Evolutionary conservation across 2,888 invertebrate genomes (phyloP), one percentile per base, ranked within the genome.

Genomic region (Cetonia aurata): DNA sequence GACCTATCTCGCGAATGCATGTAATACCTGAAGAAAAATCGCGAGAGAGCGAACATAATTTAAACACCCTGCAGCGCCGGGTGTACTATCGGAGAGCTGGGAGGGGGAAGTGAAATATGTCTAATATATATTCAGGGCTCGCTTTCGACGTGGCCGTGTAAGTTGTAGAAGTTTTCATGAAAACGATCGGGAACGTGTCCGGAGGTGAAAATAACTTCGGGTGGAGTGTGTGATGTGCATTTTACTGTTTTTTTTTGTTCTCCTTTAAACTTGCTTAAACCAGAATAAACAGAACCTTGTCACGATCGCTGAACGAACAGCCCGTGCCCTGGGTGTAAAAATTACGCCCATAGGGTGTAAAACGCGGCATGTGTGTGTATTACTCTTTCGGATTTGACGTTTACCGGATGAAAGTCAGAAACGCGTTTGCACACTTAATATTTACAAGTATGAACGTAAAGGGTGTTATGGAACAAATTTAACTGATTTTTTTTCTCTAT

Each of bases 141-240:
- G 69, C 65, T 55, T 62, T 62, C 55, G 33, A 46, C 55, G 37
- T 46, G 44, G 60, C 67, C 53, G 71, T 60, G 41, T 70, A 70
- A 59, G 67, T 70, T 70, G 70, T 71, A 71, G 67, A 71, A 71
- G 71, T 71, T 71, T 71, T 71, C 71, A 71, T 71, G 71, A 71
- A 71, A 71, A 71, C 71, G 71, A 71, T 71, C 71, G 67, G 67
- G 48, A 60, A 71, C 71, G 71, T 71, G 71, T 71, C 60, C 44
- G 60, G 67, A 67, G 67, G 71, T 59, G 60, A 59, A 71, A 59
- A 71, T 67, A 67, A 67, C 67, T 67, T 71, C 52, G 57, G 53
- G 44, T 48, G 52, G 57, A 59, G 56, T 57, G 57, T 59, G 67
- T 67, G 56, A 67, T 59, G 67, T 52, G 59, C 65, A 59, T 71